Percentiles rank a stretch among this genome's conserved stretches.
Evolutionary conservation across 1,140 invertebrate species (phyloP).

Genomic region (Drosophila nikananu): DNA sequence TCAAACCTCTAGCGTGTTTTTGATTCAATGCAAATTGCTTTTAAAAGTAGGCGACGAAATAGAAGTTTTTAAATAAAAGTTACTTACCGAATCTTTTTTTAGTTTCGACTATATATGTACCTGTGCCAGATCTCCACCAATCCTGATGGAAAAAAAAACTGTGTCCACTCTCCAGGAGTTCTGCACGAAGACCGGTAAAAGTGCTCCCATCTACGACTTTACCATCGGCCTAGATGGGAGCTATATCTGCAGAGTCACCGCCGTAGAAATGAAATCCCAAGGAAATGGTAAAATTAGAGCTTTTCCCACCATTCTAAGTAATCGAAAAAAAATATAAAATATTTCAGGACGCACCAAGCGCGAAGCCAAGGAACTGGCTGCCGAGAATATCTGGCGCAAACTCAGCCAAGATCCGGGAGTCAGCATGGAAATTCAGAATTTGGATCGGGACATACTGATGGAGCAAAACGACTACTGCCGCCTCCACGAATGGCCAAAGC

Average conservation of each 20-base stretch:
- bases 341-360: slow-evolving; percentile 66
- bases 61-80: no score
- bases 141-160: slow-evolving; percentile 61
- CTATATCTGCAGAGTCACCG: slow-evolving; percentile 57
- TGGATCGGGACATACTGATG: slow-evolving; percentile 69
- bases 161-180: slow-evolving; percentile 75
- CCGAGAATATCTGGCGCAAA: slow-evolving; percentile 56
- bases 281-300: slow-evolving; percentile 53
- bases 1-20: not conserved
- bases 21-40: not conserved
- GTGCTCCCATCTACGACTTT: slow-evolving; percentile 56
- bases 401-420: slow-evolving; percentile 8
- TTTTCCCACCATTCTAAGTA: not conserved
- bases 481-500: slow-evolving; percentile 64
- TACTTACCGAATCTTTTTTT: no score
- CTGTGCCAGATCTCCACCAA: not conserved
- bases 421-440: not conserved
- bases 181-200: slow-evolving; percentile 63
- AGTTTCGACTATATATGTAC: no score
- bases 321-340: not conserved
- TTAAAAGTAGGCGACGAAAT: not conserved
- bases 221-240: slow-evolving; percentile 55
- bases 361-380: slow-evolving; percentile 75
- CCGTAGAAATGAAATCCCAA: slow-evolving; percentile 45
- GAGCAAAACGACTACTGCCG: slow-evolving; percentile 71